Conservation (phyloP, 2,888 invertebrate genomes). For the Molorchus minor region DNA sequence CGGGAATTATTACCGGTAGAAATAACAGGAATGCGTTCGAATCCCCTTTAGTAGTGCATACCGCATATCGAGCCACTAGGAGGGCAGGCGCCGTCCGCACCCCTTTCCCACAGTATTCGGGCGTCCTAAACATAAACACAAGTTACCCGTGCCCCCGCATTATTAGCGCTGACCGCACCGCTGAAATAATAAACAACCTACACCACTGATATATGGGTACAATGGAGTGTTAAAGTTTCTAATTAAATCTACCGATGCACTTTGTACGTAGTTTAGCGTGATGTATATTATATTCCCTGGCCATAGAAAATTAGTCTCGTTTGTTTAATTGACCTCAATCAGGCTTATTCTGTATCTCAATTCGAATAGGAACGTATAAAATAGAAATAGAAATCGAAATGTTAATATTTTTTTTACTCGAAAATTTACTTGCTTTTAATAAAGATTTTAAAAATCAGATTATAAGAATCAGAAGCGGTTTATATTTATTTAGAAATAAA, state of each 20-base stretch:
- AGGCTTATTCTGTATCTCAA: too few relatives aligned
- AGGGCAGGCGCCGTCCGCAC: not conserved
- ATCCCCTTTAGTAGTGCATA: constrained; percentile 29
- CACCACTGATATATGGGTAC: constrained; percentile 21
- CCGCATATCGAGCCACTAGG: constrained; percentile 17
- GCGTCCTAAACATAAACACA: constrained; percentile 16
- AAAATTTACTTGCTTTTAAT: too few relatives aligned
- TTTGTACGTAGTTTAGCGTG: not conserved
- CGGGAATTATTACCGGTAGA: constrained; percentile 40
- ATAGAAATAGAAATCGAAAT: too few relatives aligned
- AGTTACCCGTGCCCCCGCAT: constrained; percentile 24
- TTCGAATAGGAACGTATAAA: too few relatives aligned
- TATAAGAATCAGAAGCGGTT: too few relatives aligned
- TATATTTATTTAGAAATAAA: too few relatives aligned
- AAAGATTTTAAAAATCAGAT: too few relatives aligned
- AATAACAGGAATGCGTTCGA: constrained; percentile 39
- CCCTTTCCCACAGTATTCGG: not conserved
- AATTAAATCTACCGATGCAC: constrained; percentile 16
- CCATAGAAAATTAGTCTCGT: too few relatives aligned
- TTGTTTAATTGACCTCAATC: too few relatives aligned
- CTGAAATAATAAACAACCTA: constrained; percentile 28
- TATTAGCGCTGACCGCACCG: constrained; percentile 27
- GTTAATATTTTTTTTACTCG: too few relatives aligned
- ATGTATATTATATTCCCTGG: too few relatives aligned
- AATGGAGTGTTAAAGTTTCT: constrained; percentile 12